Base-by-base conservation (phyloP, 2,797 vertebrate genomes). In the Gastrophryne carolinensis region DNA sequence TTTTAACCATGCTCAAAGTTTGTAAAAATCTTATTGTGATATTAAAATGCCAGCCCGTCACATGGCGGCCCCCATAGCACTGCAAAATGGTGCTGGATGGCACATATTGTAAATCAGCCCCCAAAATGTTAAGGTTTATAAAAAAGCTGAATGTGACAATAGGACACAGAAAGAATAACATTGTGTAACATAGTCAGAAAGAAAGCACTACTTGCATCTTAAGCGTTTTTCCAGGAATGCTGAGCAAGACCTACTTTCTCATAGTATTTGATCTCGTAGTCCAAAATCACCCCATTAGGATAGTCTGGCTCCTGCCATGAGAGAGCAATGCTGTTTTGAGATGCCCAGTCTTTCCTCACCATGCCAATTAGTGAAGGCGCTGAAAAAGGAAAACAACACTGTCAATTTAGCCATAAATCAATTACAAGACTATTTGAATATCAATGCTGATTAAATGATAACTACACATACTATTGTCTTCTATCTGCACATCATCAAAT, bases 241-340 rank as follows among this genome's bases (percentile, higher is more conserved):
- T 73, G 81, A 84, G 79, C 68, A 81, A 88, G 84, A 91, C 91
- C 87, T 90, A 98, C 98, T 95, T 96, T 97, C 86, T 98, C 94
- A 84, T 95, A 96, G 87, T 98, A 98, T 91, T 98, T 98, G 91
- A 98, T 93, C 92, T 98, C 96, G 79, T 98, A 98, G 89, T 98
- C 96, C 80, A 96, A 87, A 89, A 97, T 86, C 81, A 88, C 87
- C 83, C 93, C 89, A 39, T 84, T 79, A 78, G 92, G 86, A 85
- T 92, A 92, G 83, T 93, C 93, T 8, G 95, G 96, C 80, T 96
- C 94, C 87, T 93, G 95, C 96, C 96, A 98, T 76, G 96, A 98
- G 79, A 98, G 93, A 81, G 95, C 95, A 80, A 98, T 96, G 88
- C 94, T 96, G 91, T 94, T 95, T 81, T 95, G 95, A 81, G 96